Evolutionary conservation across 2,113 vertebrate genomes (phyloP), one percentile per base, ranked within the genome.

Genomic region (Quiscalus mexicanus): DNA sequence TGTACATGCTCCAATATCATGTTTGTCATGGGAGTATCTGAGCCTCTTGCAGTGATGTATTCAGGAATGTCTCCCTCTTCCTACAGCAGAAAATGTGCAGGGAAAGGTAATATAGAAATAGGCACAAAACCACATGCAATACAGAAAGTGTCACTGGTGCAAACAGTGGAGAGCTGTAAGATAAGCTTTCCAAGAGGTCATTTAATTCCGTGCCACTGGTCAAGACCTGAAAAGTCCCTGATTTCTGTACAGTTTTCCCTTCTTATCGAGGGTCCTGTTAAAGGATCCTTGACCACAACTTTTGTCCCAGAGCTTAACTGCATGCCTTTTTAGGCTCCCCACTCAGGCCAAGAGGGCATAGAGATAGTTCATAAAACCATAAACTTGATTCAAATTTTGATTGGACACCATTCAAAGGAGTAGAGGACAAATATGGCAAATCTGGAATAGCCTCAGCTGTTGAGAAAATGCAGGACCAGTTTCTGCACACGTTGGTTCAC

Each of bases 391-490:
- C 30, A 69, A 16, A 88, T 82, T 16, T n/a, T 83, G 25, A 73
- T 47, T 69, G 49, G 70, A 92, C 30, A 41, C 12, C 31, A 65
- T 70, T 85, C 62, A 68, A 91, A 93, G 67, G 45, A 91, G 18
- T 59, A 56, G 33, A 87, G 30, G 62, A 89, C 47, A 91, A 83
- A 82, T 75, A 63, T 10, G 35, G 73, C 28, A 85, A 87, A 79
- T 45, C 45, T 37, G 33, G 41, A 87, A 56, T 58, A 73, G 37
- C 13, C 67, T 91, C 65, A 79, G 44, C 65, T 28, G 5, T 41
- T 91, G 85, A 95, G 84, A 95, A 93, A 93, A 82, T 22, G 35
- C 50, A 91, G 87, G 84, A 84, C 22, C 15, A n/a, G 22, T 86
- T 87, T 87, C 75, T 88, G 59, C 44, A 78, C 35, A 53, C 2